Evolutionary conservation across 1,140 invertebrate genomes (phyloP).

Genomic region (Orius laevigatus): DNA sequence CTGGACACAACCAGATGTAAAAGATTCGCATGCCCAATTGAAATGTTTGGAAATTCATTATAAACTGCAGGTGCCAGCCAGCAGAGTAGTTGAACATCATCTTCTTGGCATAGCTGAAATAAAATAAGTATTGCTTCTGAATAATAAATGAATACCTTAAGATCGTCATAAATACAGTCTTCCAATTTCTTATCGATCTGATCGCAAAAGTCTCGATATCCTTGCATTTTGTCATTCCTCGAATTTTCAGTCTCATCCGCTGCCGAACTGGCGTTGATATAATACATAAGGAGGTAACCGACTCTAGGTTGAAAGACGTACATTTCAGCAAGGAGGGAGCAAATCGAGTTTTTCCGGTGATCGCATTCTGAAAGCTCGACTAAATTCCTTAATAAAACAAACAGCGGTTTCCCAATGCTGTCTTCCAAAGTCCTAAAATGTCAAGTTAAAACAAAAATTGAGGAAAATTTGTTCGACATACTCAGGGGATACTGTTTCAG

Average conservation of each 20-base stretch:
- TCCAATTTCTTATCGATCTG: conserved; percentile 61
- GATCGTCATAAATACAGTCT: conserved; percentile 56
- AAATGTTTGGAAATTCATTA: conserved; percentile 71
- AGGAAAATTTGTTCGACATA: conserved; percentile 8
- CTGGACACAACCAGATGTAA: conserved; percentile 74
- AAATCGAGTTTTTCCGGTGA: conserved; percentile 53
- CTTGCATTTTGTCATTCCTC: conserved; percentile 59
- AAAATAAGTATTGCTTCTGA: neutral
- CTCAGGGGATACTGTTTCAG: conserved; percentile 27
- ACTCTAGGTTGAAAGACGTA: conserved; percentile 49
- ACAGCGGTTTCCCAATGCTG: conserved; percentile 63
- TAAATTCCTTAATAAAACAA: conserved; percentile 62
- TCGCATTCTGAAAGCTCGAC: conserved; percentile 55
- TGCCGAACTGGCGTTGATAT: conserved; percentile 56
- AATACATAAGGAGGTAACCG: conserved; percentile 76
- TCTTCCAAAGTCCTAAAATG: conserved; percentile 36
- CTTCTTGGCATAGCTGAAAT: conserved; percentile 59
- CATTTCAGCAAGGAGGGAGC: conserved; percentile 59
- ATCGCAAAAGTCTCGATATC: conserved; percentile 77
- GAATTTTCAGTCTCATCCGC: conserved; percentile 29
- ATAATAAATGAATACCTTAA: conserved; percentile 36
- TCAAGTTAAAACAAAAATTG: too few relatives aligned
- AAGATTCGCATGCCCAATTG: conserved; percentile 69
- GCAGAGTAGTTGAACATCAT: conserved; percentile 70
- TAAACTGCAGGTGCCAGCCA: conserved; percentile 85